Evolutionary conservation across 2,113 vertebrate species (phyloP), one percentile per base, ranked within the genome.

Genomic region (Dasypus novemcinctus): DNA sequence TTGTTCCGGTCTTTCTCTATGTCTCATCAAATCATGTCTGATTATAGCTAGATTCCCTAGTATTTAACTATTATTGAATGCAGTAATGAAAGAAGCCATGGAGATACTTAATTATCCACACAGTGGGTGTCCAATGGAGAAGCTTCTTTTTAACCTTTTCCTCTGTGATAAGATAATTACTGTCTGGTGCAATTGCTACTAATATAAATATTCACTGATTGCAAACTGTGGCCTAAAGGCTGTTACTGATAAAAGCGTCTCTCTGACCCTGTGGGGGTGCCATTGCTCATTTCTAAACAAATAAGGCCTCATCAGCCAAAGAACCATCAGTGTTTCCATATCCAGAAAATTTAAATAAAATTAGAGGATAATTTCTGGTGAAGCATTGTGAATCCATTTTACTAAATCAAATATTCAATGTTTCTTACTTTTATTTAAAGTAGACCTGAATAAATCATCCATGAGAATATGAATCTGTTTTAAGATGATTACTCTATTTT

Each of bases 131-230:
- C 98, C 98, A 98, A 96, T 98, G 97, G 97, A 98, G 92, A 98
- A 98, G 97, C 95, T 98, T 98, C 98, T 98, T 98, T 98, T 96
- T 98, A 98, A 98, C 98, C 97, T 98, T 98, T 98, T 97, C 97
- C 96, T 98, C 97, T 97, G 95, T 98, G 97, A 98, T 98, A 98
- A 98, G 97, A 98, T 98, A 98, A 98, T 98, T 99, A 98, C 97
- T 98, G 97, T 97, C 52, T 96, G 88, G 94, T 97, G 96, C 98
- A 98, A 98, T 98, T 98, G 97, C 97, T 97, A 87, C 95, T 98
- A 98, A 98, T 98, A 98, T 98, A 98, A 98, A 98, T 98, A 98
- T 98, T 98, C 98, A 97, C 97, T 98, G 97, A 98, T 98, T 98
- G 96, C 95, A 98, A 98, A 98, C 98, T 98, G 96, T 98, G 95